Evolutionary conservation across 2,113 vertebrate genomes (phyloP).

Genomic region (Elachura formosa): DNA sequence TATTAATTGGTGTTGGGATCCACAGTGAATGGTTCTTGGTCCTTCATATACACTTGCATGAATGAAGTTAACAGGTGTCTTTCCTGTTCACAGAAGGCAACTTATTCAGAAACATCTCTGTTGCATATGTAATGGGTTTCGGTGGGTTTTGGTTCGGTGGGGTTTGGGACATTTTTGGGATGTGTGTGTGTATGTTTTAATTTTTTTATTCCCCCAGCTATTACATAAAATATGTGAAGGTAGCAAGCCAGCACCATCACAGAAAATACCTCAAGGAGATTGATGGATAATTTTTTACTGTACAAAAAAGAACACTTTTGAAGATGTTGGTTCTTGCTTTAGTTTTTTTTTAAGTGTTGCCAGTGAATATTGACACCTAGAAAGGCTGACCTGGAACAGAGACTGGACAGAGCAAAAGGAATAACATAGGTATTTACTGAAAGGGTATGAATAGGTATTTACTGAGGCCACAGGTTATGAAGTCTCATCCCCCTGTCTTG

Average conservation of each 20-base stretch:
- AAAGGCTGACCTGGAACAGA: no score
- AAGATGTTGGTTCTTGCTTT: neutral
- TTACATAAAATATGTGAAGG: neutral
- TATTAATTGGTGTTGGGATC: conserved; percentile 14
- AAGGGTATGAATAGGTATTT: no score
- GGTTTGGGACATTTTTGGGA: neutral
- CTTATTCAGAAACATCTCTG: neutral
- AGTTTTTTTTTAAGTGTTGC: neutral
- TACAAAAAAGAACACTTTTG: neutral
- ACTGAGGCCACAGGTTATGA: no score
- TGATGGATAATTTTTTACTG: conserved; percentile 6
- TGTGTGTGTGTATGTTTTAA: no score
- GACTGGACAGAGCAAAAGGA: no score
- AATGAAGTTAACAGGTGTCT: neutral
- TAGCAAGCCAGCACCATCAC: neutral
- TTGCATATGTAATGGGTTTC: neutral
- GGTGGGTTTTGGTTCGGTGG: neutral
- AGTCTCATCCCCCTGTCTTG: no score
- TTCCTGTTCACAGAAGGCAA: neutral
- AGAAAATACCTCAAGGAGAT: neutral
- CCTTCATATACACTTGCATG: neutral
- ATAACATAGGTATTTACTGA: no score
- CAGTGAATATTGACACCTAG: no score
- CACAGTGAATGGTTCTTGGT: neutral
- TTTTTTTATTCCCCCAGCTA: neutral